Evolutionary conservation across 53 echinoderm and acorn worm genomes (phyloP).

Genomic region (Zoroaster sp.): DNA sequence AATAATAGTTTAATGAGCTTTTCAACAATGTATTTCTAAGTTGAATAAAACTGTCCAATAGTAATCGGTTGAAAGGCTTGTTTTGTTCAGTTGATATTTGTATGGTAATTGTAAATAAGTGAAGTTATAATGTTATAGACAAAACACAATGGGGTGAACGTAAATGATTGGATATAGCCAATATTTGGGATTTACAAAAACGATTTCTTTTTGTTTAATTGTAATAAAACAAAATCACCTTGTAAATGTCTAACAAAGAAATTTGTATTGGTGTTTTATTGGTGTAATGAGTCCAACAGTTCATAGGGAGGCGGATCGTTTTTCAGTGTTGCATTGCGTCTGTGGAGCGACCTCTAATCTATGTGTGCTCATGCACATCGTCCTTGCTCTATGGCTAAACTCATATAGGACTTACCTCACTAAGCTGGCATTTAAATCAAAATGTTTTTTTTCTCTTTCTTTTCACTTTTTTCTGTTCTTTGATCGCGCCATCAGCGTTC

Average conservation of each 20-base stretch:
- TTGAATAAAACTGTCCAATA: neutral
- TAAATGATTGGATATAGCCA: neutral
- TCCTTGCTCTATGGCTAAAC: too few relatives aligned
- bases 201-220: slow-evolving; percentile 42
- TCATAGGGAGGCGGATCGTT: neutral
- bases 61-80: neutral
- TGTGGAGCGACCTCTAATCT: too few relatives aligned
- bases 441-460: too few relatives aligned
- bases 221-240: slow-evolving; percentile 55
- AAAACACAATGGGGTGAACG: neutral
- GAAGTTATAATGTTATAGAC: slow-evolving; percentile 51
- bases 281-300: neutral
- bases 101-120: slow-evolving; percentile 58
- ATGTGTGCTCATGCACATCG: too few relatives aligned
- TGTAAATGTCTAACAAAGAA: slow-evolving; percentile 35
- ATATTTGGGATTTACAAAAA: slow-evolving; percentile 17
- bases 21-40: neutral
- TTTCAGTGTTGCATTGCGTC: too few relatives aligned
- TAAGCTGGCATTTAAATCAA: too few relatives aligned
- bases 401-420: too few relatives aligned
- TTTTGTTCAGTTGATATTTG: slow-evolving; percentile 45
- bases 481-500: too few relatives aligned
- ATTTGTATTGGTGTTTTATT: neutral
- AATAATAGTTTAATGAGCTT: slow-evolving; percentile 4
- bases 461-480: too few relatives aligned